Evolutionary conservation across 2,888 invertebrate genomes (phyloP).

Genomic region (Melinaea marsaeus): DNA sequence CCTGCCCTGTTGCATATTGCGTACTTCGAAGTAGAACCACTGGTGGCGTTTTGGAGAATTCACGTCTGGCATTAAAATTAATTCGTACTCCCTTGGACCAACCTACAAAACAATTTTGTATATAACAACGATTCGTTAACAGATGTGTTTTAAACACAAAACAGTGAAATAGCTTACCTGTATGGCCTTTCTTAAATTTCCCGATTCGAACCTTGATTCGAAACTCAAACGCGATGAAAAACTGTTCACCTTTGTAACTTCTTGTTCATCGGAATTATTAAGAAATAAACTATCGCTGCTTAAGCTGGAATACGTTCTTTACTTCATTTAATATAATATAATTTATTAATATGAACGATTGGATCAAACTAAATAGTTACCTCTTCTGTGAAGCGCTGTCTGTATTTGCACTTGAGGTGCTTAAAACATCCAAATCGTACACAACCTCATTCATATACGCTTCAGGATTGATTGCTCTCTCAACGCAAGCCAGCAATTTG

Average conservation of each 20-base stretch:
- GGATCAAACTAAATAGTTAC: constrained; percentile 36
- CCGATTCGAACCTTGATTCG: constrained; percentile 92
- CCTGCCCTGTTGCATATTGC: constrained; percentile 82
- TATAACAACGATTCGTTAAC: background rate
- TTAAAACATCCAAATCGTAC: constrained; percentile 81
- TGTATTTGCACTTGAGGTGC: constrained; percentile 32
- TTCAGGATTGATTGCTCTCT: constrained; percentile 81
- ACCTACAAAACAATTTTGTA: constrained; percentile 71
- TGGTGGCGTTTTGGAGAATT: constrained; percentile 88
- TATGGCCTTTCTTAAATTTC: constrained; percentile 88
- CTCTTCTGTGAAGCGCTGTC: constrained; percentile 53
- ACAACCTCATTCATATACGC: constrained; percentile 80
- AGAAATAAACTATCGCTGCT: constrained; percentile 58
- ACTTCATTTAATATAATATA: background rate
- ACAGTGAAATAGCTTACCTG: constrained; percentile 73
- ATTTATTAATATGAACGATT: background rate
- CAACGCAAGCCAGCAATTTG: constrained; percentile 81
- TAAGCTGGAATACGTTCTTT: constrained; percentile 38
- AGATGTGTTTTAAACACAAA: background rate
- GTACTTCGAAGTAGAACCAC: constrained; percentile 95
- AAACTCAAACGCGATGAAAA: constrained; percentile 79
- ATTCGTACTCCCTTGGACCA: constrained; percentile 86
- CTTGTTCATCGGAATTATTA: constrained; percentile 72
- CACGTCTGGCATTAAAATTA: constrained; percentile 89
- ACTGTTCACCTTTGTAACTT: constrained; percentile 60